These are phyloP conservation scores for Pangasius larnaudii DNA, from an alignment of 2,797 vertebrate genomes.

Conservation along the genomic window DNA sequence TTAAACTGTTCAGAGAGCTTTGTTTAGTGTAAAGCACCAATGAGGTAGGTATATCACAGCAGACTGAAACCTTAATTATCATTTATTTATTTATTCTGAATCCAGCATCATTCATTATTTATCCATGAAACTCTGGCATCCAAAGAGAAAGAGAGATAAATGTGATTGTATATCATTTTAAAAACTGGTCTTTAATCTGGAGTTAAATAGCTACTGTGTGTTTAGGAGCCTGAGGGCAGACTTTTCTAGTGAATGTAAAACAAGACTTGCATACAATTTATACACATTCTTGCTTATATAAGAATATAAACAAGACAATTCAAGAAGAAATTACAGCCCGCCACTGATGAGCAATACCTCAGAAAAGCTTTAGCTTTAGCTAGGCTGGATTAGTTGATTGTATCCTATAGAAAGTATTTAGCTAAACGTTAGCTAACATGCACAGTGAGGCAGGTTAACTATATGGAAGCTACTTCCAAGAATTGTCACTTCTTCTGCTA, in stretches of 20 bases:
- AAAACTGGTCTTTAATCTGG: constrained; percentile 1
- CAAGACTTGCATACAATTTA: background rate
- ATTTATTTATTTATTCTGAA: background rate
- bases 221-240: background rate
- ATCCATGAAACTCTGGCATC: background rate
- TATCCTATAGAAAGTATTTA: background rate
- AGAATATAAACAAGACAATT: background rate
- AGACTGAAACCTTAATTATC: background rate
- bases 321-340: background rate
- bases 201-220: background rate
- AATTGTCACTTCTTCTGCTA: background rate
- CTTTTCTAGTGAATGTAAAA: background rate
- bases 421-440: background rate
- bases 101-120: background rate
- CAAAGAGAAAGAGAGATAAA: background rate
- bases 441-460: background rate
- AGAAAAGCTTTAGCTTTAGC: background rate
- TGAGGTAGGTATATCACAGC: background rate
- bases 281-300: background rate
- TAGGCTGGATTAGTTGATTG: background rate
- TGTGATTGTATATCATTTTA: background rate
- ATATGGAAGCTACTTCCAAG: background rate
- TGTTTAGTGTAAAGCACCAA: background rate
- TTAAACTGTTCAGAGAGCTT: background rate
- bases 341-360: background rate